A percentile compares a stretch with the other conserved stretches of the same genome.
Conservation (phyloP, 2,888 invertebrate genomes). For the Campoplex nolae region DNA sequence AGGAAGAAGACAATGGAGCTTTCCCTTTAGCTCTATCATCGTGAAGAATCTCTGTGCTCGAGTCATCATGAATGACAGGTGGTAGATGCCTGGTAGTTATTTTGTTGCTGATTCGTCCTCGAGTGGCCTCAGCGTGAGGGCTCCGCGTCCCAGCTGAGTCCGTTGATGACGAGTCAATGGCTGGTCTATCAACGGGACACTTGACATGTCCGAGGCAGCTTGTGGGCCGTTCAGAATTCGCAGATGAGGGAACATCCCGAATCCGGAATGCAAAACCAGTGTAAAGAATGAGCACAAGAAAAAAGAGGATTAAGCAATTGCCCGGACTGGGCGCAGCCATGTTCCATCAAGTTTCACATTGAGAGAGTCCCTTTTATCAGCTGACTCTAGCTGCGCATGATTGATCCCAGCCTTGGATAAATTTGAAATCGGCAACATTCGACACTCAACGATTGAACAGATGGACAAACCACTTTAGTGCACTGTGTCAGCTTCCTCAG, state of each 20-base stretch:
- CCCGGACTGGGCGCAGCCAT: slow-evolving; percentile 81
- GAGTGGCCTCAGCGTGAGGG: slow-evolving; percentile 47
- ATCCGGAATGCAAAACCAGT: slow-evolving; percentile 79
- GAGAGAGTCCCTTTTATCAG: slow-evolving; percentile 58
- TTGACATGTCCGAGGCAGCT: slow-evolving; percentile 70
- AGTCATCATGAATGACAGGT: slow-evolving; percentile 75
- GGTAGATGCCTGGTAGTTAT: slow-evolving; percentile 70
- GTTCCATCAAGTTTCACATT: slow-evolving; percentile 77
- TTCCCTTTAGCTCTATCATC: slow-evolving; percentile 22
- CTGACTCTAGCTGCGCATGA: slow-evolving; percentile 20
- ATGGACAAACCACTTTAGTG: slow-evolving; percentile 4
- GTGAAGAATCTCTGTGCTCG: slow-evolving; percentile 25
- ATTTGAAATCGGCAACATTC: neutral
- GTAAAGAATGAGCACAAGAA: slow-evolving; percentile 76
- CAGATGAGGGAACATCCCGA: slow-evolving; percentile 74
- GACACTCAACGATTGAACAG: neutral
- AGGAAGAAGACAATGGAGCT: slow-evolving; percentile 1
- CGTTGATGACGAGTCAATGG: slow-evolving; percentile 37
- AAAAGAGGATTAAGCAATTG: slow-evolving; percentile 75
- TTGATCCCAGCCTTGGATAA: neutral
- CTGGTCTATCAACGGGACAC: slow-evolving; percentile 71
- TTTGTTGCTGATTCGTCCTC: slow-evolving; percentile 72
- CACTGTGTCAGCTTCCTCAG: neutral
- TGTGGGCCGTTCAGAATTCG: slow-evolving; percentile 47
- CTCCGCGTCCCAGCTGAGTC: slow-evolving; percentile 43